Conservation (phyloP, 1,140 invertebrate genomes). For the Ips nitidus region DNA sequence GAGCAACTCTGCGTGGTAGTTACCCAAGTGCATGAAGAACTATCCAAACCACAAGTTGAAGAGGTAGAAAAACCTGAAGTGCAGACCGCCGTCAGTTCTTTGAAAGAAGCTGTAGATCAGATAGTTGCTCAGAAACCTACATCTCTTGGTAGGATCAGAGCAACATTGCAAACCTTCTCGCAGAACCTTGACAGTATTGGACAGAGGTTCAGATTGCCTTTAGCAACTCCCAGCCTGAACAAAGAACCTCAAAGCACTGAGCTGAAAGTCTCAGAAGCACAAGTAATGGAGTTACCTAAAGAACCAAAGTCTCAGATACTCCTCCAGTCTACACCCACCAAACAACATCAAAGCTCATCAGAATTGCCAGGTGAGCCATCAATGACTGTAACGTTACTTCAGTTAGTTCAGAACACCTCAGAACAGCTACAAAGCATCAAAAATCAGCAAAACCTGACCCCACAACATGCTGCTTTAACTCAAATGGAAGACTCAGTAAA, state of each 20-base stretch:
- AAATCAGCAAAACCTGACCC: background rate
- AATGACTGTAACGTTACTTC: too few species aligned
- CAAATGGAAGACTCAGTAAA: constrained; percentile 10
- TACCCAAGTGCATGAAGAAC: constrained; percentile 12
- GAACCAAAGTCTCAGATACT: too few species aligned
- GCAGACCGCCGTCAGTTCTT: constrained; percentile 10
- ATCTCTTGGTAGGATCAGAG: background rate
- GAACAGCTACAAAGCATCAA: too few species aligned
- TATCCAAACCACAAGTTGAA: constrained; percentile 22
- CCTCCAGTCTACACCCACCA: too few species aligned
- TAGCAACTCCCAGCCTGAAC: background rate
- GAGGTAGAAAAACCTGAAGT: constrained; percentile 14
- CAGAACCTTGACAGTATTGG: constrained; percentile 10
- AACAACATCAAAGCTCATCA: too few species aligned
- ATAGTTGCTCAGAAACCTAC: background rate
- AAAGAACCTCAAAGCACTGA: background rate
- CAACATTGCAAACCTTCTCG: constrained; percentile 8
- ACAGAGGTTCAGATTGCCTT: background rate
- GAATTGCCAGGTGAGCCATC: too few species aligned
- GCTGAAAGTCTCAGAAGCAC: too few species aligned
- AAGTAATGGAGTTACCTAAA: too few species aligned
- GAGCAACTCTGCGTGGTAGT: constrained; percentile 29
- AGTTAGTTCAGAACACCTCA: too few species aligned
- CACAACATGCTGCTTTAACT: constrained; percentile 2
- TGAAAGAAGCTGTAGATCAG: constrained; percentile 19